phyloP scores from a whole-genome alignment of 30 jellyfish, hydroid and myxozoan genomes.

The Aurelia aurita complex sp. Pacific region DNA sequence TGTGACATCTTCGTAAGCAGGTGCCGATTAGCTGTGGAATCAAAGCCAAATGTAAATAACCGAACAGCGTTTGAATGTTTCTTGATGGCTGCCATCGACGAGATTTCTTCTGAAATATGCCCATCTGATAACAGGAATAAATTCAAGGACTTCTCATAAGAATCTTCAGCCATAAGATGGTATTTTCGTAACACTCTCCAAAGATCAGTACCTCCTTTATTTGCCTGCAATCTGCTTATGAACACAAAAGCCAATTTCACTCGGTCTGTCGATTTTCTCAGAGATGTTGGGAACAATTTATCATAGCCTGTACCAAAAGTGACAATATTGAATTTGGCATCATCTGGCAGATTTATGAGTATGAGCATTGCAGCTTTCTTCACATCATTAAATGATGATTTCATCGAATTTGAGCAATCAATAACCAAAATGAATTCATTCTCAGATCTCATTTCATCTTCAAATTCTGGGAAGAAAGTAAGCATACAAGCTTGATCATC shows the following conservation, averaged over 20 bases:
- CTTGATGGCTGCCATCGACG: constrained; percentile 56
- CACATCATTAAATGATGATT: constrained; percentile 36
- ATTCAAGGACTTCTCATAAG: constrained; percentile 40
- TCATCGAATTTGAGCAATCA: constrained; percentile 85
- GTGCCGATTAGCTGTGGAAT: constrained; percentile 84
- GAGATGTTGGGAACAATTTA: constrained; percentile 29
- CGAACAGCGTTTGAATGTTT: constrained; percentile 43
- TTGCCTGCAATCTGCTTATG: constrained; percentile 18
- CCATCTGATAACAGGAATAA: constrained; percentile 85
- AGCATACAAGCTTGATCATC: constrained; percentile 93
- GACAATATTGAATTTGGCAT: constrained; percentile 54
- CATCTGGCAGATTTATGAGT: constrained; percentile 47
- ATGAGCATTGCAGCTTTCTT: constrained; percentile 71
- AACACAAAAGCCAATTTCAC: constrained; percentile 14
- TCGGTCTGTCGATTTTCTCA: not conserved
- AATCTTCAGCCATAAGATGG: constrained; percentile 42
- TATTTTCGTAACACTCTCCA: constrained; percentile 70
- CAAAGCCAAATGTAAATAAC: constrained; percentile 75
- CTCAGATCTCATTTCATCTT: constrained; percentile 9
- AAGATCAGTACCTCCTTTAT: constrained; percentile 79
- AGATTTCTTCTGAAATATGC: constrained; percentile 77
- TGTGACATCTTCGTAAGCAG: constrained; percentile 68
- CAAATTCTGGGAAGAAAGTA: constrained; percentile 89
- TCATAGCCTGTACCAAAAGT: constrained; percentile 58
- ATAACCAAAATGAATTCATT: constrained; percentile 56